A percentile compares a stretch with the other conserved stretches of the same genome.
These are phyloP conservation scores for Umimayanthus chanpuru DNA, from an alignment of 92 coral and sea anemone species.

Conservation along the genomic window DNA sequence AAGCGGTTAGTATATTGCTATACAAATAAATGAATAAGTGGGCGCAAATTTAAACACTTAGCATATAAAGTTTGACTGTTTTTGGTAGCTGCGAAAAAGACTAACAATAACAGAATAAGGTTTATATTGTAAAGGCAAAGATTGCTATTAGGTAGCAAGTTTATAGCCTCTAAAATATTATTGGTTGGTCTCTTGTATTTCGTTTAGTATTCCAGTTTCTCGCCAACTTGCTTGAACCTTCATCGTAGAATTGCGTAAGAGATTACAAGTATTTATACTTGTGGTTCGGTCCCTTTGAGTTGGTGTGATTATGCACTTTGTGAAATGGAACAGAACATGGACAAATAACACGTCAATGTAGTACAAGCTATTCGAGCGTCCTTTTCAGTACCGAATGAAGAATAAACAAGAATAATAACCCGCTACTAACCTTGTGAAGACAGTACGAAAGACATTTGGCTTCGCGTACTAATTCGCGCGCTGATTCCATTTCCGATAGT, in stretches of 20 bases:
- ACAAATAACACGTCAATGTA: not conserved
- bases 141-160: too few relatives aligned
- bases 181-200: too few relatives aligned
- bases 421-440: constrained; percentile 7
- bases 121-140: too few relatives aligned
- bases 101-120: too few relatives aligned
- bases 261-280: not conserved
- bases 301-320: not conserved
- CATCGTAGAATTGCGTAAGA: not conserved
- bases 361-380: not conserved
- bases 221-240: not conserved
- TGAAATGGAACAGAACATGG: not conserved
- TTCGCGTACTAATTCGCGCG: not conserved
- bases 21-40: not conserved
- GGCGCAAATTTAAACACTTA: not conserved
- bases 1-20: not conserved
- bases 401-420: not conserved
- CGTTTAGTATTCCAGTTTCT: too few relatives aligned
- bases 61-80: too few relatives aligned
- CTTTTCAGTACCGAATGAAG: not conserved
- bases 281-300: not conserved
- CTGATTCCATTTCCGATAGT: not conserved
- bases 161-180: too few relatives aligned
- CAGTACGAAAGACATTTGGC: constrained; percentile 28
- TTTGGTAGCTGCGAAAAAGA: too few relatives aligned